A percentile compares a stretch with the other conserved stretches of the same genome.
These are phyloP conservation scores for Marisa cornuarietis DNA, from an alignment of 1,140 invertebrate species.

Conservation along the genomic window DNA sequence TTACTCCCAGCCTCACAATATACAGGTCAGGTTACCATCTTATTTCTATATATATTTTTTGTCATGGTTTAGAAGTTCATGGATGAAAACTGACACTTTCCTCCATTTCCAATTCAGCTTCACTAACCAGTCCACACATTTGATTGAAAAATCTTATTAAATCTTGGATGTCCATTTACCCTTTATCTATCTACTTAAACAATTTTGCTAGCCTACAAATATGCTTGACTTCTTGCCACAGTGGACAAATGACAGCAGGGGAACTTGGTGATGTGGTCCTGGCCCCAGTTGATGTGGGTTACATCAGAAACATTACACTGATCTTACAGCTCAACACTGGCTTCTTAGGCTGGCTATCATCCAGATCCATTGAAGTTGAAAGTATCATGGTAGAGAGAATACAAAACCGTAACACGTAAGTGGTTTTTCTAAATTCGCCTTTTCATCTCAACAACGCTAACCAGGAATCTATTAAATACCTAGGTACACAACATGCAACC, in stretches of 20 bases:
- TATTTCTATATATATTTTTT: no score
- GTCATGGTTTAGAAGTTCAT: no score
- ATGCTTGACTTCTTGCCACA: neutral
- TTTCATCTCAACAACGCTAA: no score
- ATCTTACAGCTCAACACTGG: neutral
- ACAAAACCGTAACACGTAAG: slow-evolving; percentile 11
- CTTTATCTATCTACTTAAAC: neutral
- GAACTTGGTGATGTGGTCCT: slow-evolving; percentile 4
- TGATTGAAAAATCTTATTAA: neutral
- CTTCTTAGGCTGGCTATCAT: slow-evolving; percentile 11
- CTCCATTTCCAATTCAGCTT: neutral
- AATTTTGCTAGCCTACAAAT: neutral
- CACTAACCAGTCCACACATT: neutral
- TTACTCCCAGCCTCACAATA: no score
- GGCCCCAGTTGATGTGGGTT: slow-evolving; percentile 11
- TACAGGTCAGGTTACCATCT: no score
- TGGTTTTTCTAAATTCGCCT: no score
- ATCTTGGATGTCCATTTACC: no score
- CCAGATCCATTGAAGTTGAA: neutral
- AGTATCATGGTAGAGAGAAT: neutral
- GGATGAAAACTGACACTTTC: neutral
- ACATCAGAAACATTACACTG: slow-evolving; percentile 5
- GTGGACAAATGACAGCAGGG: neutral
- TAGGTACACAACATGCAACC: no score
- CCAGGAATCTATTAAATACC: no score